Percentiles rank a stretch among this genome's conserved stretches.
phyloP scores from a whole-genome alignment of 2,888 invertebrate genomes.

The Andrena dorsata region DNA sequence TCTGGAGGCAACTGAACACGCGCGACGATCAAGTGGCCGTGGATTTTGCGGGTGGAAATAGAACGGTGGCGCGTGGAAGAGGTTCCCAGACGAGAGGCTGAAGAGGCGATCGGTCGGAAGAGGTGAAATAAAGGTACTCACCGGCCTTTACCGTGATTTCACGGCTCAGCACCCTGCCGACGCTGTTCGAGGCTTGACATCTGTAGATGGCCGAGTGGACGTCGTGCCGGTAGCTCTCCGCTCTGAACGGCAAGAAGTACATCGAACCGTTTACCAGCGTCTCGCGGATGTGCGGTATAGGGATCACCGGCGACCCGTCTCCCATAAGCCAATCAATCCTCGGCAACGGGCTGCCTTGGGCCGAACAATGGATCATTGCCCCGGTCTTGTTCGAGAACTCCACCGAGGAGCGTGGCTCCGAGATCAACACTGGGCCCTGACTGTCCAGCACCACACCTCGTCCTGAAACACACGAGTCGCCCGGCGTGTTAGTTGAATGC shows the following conservation, averaged over 20 bases:
- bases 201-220: slow-evolving; percentile 94
- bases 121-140: slow-evolving; percentile 85
- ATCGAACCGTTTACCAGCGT: slow-evolving; percentile 94
- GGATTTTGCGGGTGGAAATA: background rate
- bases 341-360: slow-evolving; percentile 91
- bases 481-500: slow-evolving; percentile 11
- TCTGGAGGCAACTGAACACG: background rate
- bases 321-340: slow-evolving; percentile 92
- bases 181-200: slow-evolving; percentile 88
- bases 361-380: slow-evolving; percentile 91
- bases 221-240: slow-evolving; percentile 92
- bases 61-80: background rate
- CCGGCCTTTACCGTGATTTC: slow-evolving; percentile 96
- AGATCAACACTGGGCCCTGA: slow-evolving; percentile 91
- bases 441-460: slow-evolving; percentile 84
- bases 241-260: slow-evolving; percentile 93
- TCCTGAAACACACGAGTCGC: slow-evolving; percentile 76
- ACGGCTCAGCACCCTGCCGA: slow-evolving; percentile 92
- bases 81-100: background rate
- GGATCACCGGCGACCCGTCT: slow-evolving; percentile 89
- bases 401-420: slow-evolving; percentile 91
- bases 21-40: background rate
- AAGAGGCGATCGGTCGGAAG: slow-evolving; percentile 61
- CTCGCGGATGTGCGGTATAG: slow-evolving; percentile 89
- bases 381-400: slow-evolving; percentile 93